Base-by-base conservation (phyloP, 2,113 vertebrate species). In the Oostethus manadensis region DNA sequence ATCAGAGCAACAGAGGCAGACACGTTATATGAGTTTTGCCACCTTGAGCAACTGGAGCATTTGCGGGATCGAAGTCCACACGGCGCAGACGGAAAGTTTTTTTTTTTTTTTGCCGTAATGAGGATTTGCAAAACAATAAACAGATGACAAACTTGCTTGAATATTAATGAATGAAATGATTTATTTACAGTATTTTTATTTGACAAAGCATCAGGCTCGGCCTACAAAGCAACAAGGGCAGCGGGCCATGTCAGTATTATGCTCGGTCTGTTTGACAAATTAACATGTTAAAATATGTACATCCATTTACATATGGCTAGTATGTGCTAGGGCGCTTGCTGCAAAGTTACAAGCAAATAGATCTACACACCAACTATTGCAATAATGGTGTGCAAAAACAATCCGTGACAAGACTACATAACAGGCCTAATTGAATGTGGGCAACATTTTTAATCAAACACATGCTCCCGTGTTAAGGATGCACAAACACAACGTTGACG, bases 221-320 rank as follows among this genome's bases (percentile, higher is more conserved):
- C 58, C 79, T 38, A 13, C 33, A 11, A 76, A 77, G 72, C 70
- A 58, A 59, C 3, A 17, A 73, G 72, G 58, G 61, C 60, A 61
- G 66, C 73, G 72, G 69, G 74, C 70, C 77, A 62, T 60, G 73
- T 79, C 80, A 82, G 80, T 82, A 60, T 73, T 66, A 59, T 62
- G 64, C 81, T 80, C 73, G 66, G 71, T 79, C 77, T 75, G 78
- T 76, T 56, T 60, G 66, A 63, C 9, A 67, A 74, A 85, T 83
- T 82, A 84, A 71, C 76, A 83, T 85, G 70, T 67, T 79, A 77
- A 85, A 84, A 82, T 86, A 86, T 85, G 86, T 71, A 88, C 84
- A 86, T 84, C 54, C 22, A 81, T 84, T 82, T 78, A 70, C 77
- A 79, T 78, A 77, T 6, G 5, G 78, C 77, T 58, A 51, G 64